phyloP scores from a whole-genome alignment of 1,140 invertebrate genomes.

The Drosophila gunungcola region DNA sequence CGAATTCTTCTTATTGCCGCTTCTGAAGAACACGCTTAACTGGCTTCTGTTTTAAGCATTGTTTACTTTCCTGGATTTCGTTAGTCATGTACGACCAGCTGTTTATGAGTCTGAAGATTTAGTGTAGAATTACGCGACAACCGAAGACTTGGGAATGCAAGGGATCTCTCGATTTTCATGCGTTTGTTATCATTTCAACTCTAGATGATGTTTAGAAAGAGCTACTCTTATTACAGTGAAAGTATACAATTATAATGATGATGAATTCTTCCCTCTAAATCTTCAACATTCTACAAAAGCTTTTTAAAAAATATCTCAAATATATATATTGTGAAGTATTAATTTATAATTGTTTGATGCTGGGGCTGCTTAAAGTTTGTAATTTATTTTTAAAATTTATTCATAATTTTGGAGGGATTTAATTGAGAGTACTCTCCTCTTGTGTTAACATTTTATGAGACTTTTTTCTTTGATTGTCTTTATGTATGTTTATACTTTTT shows the following conservation, averaged over 20 bases:
- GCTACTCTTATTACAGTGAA: not conserved
- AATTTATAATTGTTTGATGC: too few species aligned
- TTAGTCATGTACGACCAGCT: slow-evolving; percentile 33
- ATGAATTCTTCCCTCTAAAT: not conserved
- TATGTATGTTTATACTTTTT: too few species aligned
- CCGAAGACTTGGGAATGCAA: slow-evolving; percentile 6
- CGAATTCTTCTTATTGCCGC: slow-evolving; percentile 17
- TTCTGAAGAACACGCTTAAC: slow-evolving; percentile 17
- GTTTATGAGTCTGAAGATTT: slow-evolving; percentile 23
- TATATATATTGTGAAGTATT: too few species aligned
- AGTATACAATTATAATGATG: not conserved
- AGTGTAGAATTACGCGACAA: slow-evolving; percentile 11
- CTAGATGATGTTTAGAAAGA: not conserved
- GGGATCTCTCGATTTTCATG: not conserved
- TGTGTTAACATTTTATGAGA: too few species aligned
- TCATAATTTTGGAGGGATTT: too few species aligned
- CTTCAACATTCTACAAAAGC: not conserved
- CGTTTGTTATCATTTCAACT: not conserved
- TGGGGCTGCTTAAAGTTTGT: too few species aligned
- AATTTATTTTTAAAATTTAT: too few species aligned
- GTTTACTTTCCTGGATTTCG: slow-evolving; percentile 14
- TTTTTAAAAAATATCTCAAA: too few species aligned
- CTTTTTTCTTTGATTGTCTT: too few species aligned
- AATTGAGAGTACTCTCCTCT: too few species aligned
- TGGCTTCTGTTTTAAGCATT: slow-evolving; percentile 24